Evolutionary conservation across 2,888 invertebrate genomes (phyloP), one percentile per base, ranked within the genome.

Genomic region (Stenichneumon culpator): DNA sequence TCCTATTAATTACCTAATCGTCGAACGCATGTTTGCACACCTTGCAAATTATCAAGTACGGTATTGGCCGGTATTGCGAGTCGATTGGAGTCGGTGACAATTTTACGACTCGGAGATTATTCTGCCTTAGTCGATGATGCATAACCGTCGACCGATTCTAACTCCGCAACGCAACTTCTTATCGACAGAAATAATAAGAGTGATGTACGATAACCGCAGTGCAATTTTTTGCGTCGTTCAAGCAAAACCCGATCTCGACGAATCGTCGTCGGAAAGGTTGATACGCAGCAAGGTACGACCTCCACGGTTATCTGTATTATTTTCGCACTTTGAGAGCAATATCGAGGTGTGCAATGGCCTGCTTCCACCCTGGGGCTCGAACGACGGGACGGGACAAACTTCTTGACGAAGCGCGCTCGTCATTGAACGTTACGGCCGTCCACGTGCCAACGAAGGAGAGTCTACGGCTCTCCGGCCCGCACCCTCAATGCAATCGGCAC

Each of bases 291-390:
- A 57, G 57, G 57, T 57, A 57, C 22, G 57, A 25, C n/a, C 25
- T n/a, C 7, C 5, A 36, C 63, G 63, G 6, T 63, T 63, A 32
- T n/a, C 16, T 11, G 9, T 32, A 16, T 32, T 63, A 16, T 63
- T 63, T 63, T 28, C 63, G 63, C 63, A 63, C 63, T 63, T 36
- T 63, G 16, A 63, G 16, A 19, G 57, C 22, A 57, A 57, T 57
- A 22, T 25, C 25, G 11, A 9, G 25, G 57, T 57, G 3, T 14
- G 11, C 22, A 19, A 22, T 57, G 2, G 25, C 57, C 22, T 4
- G 9, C 3, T 57, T 25, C 5, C 19, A 25, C 9, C 22, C 11
- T 19, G 57, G 9, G 11, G 25, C 14, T 22, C 57, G 57, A 3
- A 3, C 25, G 14, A 25, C 22, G 22, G 57, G 22, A n/a, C 54